phyloP scores from a whole-genome alignment of 2,888 invertebrate species.

The Lapara coniferarum region DNA sequence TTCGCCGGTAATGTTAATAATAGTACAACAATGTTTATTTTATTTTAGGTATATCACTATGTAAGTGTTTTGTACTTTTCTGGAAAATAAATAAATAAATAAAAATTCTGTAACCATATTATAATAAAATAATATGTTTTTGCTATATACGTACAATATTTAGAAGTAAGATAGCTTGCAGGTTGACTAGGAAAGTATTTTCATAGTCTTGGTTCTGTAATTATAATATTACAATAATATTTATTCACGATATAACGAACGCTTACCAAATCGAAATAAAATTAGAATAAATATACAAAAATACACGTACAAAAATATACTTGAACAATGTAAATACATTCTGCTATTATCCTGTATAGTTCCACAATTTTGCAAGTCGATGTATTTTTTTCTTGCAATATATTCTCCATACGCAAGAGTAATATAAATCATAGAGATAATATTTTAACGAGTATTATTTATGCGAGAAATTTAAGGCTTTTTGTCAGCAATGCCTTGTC shows the following conservation, averaged over 20 bases:
- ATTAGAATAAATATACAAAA: background rate
- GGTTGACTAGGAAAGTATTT: too few species aligned
- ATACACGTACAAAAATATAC: background rate
- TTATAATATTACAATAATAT: too few species aligned
- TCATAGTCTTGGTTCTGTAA: too few species aligned
- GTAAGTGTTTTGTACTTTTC: too few species aligned
- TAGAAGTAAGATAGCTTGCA: too few species aligned
- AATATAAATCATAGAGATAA: conserved; percentile 69
- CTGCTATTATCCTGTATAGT: background rate
- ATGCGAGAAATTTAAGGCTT: conserved; percentile 54
- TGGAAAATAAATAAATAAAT: background rate
- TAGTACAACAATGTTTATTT: too few species aligned
- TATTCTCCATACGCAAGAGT: conserved; percentile 63
- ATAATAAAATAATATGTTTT: too few species aligned
- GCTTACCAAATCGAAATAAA: background rate
- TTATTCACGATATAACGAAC: background rate
- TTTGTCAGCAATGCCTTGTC: conserved; percentile 36
- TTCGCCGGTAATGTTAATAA: too few species aligned
- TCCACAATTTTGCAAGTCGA: conserved; percentile 29
- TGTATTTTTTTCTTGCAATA: conserved; percentile 45
- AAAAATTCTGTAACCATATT: background rate
- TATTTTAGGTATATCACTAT: too few species aligned
- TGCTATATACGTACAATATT: too few species aligned
- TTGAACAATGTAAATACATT: background rate
- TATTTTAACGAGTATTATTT: conserved; percentile 63